Base-by-base conservation (phyloP, 2,888 invertebrate species). In the Spodoptera littoralis region DNA sequence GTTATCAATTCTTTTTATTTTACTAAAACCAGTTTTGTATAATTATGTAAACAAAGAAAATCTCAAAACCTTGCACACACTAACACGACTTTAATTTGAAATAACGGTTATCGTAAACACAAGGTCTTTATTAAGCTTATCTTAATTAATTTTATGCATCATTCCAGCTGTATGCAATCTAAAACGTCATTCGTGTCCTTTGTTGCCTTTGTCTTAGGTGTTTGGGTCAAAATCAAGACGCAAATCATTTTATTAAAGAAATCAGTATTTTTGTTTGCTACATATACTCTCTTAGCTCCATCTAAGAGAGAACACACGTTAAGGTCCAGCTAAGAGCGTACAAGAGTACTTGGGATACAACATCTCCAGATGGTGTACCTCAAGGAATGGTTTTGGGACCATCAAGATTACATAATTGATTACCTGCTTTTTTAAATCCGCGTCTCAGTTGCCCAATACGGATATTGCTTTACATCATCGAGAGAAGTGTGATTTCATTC, bases 101-200 rank as follows among this genome's bases (percentile, higher is more conserved):
- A 41, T 1, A 45, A 60, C 11, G 47, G 36, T 69, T 57, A 60
- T 62, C 50, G 6, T 24, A 42, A 36, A 65, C 18, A 8, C 44
- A 57, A 54, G 27, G 73, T 54, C 45, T 57, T 9, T 11, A 27
- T 27, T 53, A 36, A 54, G 47, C 55, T 53, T 43, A 57, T 57
- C 56, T 9, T 9, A n/a, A 45, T 53, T 66, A 27, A 67, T 51
- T 70, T 43, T 36, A 44, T 64, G 64, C 47, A 44, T 51, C 70
- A 44, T 63, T 27, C 11, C 46, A 70, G 51, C 51, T 54, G 71
- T 9, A 41, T 51, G 41, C 5, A 50, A 54, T 11, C 9, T 52
- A 50, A 60, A 52, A 27, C 60, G 52, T 69, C 30, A 42, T 42
- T 11, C 8, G 4, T 49, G 44, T 27, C 41, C 22, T 70, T 44